A percentile compares a stretch with the other conserved stretches of the same genome.
phyloP scores from a whole-genome alignment of 2,113 vertebrate genomes.

The Microtus montanus region DNA sequence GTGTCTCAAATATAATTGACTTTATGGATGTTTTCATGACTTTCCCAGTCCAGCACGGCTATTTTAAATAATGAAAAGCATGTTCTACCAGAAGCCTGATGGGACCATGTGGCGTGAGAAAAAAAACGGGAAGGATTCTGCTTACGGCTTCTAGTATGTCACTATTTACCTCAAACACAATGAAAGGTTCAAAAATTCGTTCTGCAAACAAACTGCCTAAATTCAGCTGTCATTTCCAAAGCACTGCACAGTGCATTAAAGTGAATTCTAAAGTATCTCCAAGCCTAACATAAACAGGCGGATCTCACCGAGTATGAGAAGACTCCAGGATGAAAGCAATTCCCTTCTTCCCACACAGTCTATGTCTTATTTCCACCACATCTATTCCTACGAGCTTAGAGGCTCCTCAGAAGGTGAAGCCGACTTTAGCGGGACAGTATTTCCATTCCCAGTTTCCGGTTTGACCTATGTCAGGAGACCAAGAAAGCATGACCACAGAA shows the following conservation, averaged over 20 bases:
- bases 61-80: conserved; percentile 58
- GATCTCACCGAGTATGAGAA: background rate
- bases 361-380: background rate
- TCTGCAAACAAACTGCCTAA: conserved; percentile 18
- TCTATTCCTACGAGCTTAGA: background rate
- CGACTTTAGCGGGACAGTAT: background rate
- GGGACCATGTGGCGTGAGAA: background rate
- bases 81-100: conserved; percentile 1
- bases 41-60: conserved; percentile 34
- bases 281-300: background rate
- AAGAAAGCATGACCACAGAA: background rate
- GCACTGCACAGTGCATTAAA: background rate
- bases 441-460: background rate
- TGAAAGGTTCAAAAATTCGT: background rate
- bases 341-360: background rate
- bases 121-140: too few relatives aligned
- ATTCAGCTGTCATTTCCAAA: conserved; percentile 14
- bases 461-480: background rate
- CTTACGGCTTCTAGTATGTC: background rate
- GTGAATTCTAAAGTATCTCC: background rate
- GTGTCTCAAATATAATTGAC: conserved; percentile 53
- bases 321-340: background rate
- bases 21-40: conserved; percentile 57
- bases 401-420: background rate
- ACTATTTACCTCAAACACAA: background rate